phyloP scores from a whole-genome alignment of 2,113 vertebrate genomes.

The Neomonachus schauinslandi region DNA sequence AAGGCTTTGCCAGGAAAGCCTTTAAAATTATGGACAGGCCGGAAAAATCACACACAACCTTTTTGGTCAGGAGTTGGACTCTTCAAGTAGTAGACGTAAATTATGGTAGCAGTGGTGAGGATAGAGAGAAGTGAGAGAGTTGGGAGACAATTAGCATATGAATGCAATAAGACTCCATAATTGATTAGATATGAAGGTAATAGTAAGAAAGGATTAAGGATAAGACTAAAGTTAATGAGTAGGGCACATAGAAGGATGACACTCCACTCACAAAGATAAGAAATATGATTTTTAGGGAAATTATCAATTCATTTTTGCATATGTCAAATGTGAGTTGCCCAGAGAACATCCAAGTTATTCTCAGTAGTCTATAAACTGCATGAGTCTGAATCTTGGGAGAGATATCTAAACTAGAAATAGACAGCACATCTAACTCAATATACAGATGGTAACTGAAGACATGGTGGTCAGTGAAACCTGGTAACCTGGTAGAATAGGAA shows the following conservation, averaged over 20 bases:
- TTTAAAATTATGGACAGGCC: background rate
- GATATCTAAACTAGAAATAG: background rate
- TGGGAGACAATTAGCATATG: background rate
- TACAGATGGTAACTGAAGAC: background rate
- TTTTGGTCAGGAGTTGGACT: background rate
- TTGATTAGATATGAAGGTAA: background rate
- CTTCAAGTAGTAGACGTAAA: background rate
- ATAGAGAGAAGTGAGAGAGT: background rate
- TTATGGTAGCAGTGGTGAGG: background rate
- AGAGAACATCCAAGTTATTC: background rate
- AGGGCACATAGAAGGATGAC: background rate
- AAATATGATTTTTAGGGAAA: background rate
- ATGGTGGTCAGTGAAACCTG: background rate
- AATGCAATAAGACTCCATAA: background rate
- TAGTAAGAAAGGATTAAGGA: background rate
- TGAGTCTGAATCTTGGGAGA: background rate
- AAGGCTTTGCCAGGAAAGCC: background rate
- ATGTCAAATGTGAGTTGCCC: background rate
- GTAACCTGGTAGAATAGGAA: background rate
- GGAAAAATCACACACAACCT: background rate
- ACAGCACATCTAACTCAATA: background rate
- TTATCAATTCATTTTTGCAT: background rate
- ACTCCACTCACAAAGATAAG: background rate
- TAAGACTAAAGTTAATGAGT: background rate
- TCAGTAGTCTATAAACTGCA: background rate